Conservation (phyloP, 2,797 vertebrate species). For the Sparus aurata region DNA sequence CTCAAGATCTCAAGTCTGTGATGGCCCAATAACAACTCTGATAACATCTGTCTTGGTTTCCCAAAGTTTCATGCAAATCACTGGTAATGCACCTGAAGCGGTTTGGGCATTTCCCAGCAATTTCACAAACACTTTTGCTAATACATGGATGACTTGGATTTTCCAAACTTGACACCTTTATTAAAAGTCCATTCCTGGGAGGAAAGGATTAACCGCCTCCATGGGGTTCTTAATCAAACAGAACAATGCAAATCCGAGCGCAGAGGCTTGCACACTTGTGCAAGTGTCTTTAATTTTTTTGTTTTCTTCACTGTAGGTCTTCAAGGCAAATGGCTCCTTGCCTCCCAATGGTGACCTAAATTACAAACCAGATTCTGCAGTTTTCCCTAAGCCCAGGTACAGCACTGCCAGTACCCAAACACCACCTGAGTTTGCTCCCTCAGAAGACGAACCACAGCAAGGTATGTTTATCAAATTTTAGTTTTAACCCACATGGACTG, state of each 20-base stretch:
- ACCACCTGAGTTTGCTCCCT: slow-evolving; percentile 89
- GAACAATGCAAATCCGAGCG: not conserved
- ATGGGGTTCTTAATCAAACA: not conserved
- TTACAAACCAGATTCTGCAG: slow-evolving; percentile 83
- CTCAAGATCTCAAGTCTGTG: not conserved
- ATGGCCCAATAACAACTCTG: too few relatives aligned
- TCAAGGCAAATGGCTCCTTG: slow-evolving; percentile 88
- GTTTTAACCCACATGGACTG: too few relatives aligned
- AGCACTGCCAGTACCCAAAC: slow-evolving; percentile 95
- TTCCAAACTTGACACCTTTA: not conserved
- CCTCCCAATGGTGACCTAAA: slow-evolving; percentile 88
- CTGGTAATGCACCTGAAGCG: not conserved
- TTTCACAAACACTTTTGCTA: not conserved
- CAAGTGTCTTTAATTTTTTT: not conserved
- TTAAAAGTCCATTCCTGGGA: not conserved
- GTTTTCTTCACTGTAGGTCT: slow-evolving; percentile 83
- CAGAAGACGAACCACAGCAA: slow-evolving; percentile 86
- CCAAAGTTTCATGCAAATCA: not conserved
- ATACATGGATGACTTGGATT: not conserved
- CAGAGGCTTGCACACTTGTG: not conserved
- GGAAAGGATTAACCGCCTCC: not conserved
- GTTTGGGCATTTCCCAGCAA: not conserved
- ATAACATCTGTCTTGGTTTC: not conserved
- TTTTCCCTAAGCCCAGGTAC: slow-evolving; percentile 83
- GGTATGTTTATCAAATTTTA: slow-evolving; percentile 78